Conservation (phyloP, 2,797 vertebrate genomes). For the Myotis planiceps region DNA sequence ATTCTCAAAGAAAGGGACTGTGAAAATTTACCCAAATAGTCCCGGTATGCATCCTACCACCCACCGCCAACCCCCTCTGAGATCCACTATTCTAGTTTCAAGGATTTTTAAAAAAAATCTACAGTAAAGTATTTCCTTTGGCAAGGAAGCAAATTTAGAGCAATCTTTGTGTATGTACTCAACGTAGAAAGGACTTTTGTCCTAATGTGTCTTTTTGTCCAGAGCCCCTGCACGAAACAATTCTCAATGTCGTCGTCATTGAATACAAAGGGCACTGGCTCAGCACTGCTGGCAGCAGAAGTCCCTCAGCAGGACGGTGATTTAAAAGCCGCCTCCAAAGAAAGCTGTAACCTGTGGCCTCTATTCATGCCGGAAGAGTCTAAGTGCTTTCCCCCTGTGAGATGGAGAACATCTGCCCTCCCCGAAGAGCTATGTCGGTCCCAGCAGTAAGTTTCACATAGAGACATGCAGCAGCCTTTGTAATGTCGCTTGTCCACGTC, state of each 20-base stretch:
- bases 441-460: background rate
- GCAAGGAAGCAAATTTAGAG: conserved; percentile 43
- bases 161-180: background rate
- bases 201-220: background rate
- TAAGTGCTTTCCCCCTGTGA: conserved; percentile 20
- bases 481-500: background rate
- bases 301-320: background rate
- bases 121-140: conserved; percentile 33
- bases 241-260: background rate
- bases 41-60: background rate
- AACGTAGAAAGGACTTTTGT: conserved; percentile 34
- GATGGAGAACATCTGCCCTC: conserved; percentile 46
- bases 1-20: background rate
- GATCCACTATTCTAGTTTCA: background rate
- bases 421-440: background rate
- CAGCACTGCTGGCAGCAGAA: background rate
- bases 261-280: conserved; percentile 38
- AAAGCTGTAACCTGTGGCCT: conserved; percentile 67
- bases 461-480: background rate
- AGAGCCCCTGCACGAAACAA: conserved; percentile 30
- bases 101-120: background rate
- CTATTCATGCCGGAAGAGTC: conserved; percentile 44
- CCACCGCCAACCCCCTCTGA: background rate
- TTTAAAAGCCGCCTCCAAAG: conserved; percentile 52
- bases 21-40: background rate